These are phyloP conservation scores for Coecobrya sp. DNA, from an alignment of 2,888 invertebrate species.

Conservation along the genomic window DNA sequence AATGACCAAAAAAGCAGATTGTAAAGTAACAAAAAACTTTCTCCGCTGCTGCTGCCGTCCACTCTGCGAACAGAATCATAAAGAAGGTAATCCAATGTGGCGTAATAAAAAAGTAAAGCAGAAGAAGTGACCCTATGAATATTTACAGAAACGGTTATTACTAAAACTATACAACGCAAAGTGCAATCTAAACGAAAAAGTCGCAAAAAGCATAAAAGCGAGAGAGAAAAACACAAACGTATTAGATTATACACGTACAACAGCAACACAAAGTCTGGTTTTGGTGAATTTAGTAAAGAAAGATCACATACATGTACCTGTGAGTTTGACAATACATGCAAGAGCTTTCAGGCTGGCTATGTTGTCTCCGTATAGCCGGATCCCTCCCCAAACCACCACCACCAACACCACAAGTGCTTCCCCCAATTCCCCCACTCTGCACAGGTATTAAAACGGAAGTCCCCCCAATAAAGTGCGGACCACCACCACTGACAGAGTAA, in stretches of 20 bases:
- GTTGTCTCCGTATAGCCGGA: constrained; percentile 94
- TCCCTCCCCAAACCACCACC: constrained; percentile 88
- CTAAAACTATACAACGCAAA: background rate
- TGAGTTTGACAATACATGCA: constrained; percentile 88
- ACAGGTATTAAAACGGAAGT: constrained; percentile 86
- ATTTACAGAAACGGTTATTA: background rate
- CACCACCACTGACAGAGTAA: constrained; percentile 34
- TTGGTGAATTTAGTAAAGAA: background rate
- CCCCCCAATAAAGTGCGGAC: constrained; percentile 68
- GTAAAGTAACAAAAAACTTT: background rate
- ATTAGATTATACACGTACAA: background rate
- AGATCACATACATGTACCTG: constrained; percentile 88
- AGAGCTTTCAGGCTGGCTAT: constrained; percentile 94
- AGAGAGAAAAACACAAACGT: background rate
- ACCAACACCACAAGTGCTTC: constrained; percentile 87
- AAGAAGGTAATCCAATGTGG: background rate
- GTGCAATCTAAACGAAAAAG: background rate
- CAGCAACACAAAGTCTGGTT: background rate
- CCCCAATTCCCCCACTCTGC: constrained; percentile 61
- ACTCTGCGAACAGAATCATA: background rate
- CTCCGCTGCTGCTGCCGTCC: background rate
- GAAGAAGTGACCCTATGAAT: background rate
- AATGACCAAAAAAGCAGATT: too few relatives aligned
- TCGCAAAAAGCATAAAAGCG: background rate
- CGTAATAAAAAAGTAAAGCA: background rate